phyloP scores from a whole-genome alignment of 2,113 vertebrate species.

The Embiotoca jacksoni region DNA sequence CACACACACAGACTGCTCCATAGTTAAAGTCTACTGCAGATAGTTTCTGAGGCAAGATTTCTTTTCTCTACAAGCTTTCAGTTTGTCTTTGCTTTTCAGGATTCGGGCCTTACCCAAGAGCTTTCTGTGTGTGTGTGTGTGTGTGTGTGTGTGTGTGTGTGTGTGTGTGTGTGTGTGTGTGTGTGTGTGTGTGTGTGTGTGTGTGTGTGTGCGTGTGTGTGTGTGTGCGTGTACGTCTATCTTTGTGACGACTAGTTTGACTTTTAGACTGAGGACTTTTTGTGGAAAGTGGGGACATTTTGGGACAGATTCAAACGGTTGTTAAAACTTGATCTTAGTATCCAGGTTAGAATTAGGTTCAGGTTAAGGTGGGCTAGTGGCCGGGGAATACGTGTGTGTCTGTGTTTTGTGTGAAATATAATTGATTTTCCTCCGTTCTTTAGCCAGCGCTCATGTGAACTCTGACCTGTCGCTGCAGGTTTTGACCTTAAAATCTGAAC shows the following conservation, averaged over 20 bases:
- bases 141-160: slow-evolving; percentile 3
- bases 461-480: slow-evolving; percentile 26
- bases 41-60: slow-evolving; percentile 51
- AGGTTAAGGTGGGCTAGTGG: not conserved
- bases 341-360: not conserved
- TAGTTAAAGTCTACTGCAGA: slow-evolving; percentile 60
- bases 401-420: slow-evolving; percentile 2
- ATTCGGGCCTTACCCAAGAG: slow-evolving; percentile 31
- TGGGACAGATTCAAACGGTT: not conserved
- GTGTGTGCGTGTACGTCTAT: not conserved
- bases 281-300: not conserved
- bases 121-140: not conserved
- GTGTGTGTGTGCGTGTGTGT: no score
- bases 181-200: not conserved
- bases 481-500: slow-evolving; percentile 38
- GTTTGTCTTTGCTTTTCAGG: slow-evolving; percentile 52
- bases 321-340: not conserved
- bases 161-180: slow-evolving; percentile 2
- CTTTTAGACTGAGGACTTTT: not conserved
- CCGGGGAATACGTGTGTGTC: not conserved
- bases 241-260: no score
- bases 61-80: slow-evolving; percentile 30
- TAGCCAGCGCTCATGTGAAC: slow-evolving; percentile 14
- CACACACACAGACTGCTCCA: slow-evolving; percentile 38
- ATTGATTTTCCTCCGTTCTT: slow-evolving; percentile 41